phyloP scores from a whole-genome alignment of 1,140 invertebrate species.

The Achroia grisella region DNA sequence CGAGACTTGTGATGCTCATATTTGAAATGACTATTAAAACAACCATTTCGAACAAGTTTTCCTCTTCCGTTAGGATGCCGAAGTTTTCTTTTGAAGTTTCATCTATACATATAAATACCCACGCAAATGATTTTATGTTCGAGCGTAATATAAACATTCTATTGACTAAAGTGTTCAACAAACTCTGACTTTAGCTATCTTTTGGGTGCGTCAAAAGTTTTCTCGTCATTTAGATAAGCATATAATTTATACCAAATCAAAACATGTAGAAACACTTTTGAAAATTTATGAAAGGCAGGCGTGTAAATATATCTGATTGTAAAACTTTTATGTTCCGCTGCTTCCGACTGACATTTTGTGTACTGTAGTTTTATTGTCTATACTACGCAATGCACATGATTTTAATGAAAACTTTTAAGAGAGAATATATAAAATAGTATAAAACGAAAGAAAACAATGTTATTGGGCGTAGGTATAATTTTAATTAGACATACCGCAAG shows the following conservation, averaged over 20 bases:
- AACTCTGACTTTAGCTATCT: conserved; percentile 3
- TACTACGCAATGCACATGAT: too few relatives aligned
- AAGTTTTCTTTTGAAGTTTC: neutral
- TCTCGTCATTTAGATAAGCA: conserved; percentile 5
- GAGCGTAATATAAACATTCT: neutral
- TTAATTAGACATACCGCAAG: too few relatives aligned
- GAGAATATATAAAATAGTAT: too few relatives aligned
- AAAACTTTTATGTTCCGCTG: conserved; percentile 9
- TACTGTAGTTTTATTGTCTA: too few relatives aligned
- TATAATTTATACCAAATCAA: conserved; percentile 4
- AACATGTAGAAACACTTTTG: neutral
- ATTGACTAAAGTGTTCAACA: conserved; percentile 1
- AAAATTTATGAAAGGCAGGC: conserved; percentile 8
- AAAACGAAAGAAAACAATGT: too few relatives aligned
- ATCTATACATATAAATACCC: neutral
- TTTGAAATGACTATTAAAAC: too few relatives aligned
- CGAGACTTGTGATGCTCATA: too few relatives aligned
- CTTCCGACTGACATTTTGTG: neutral
- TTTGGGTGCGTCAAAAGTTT: conserved; percentile 1
- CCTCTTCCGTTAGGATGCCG: too few relatives aligned
- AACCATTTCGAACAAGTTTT: too few relatives aligned
- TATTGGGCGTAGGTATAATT: too few relatives aligned
- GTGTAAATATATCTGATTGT: conserved; percentile 1
- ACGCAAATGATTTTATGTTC: neutral
- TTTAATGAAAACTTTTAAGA: too few relatives aligned